Base-by-base conservation (phyloP, 1,140 invertebrate genomes). In the Drosophila insularis region DNA sequence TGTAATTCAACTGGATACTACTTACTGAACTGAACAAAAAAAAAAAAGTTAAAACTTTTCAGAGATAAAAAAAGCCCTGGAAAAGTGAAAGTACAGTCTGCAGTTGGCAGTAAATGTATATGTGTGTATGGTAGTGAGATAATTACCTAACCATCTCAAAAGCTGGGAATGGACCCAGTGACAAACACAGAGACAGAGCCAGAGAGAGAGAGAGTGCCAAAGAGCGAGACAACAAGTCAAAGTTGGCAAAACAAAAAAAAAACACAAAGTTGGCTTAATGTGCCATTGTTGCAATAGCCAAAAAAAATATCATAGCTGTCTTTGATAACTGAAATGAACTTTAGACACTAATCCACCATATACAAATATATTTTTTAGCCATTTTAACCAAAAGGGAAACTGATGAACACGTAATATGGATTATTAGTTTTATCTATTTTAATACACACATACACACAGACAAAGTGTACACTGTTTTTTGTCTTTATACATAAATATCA, bases 31-130 rank as follows among this genome's bases (percentile, higher is more conserved):
- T 11, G 21, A 50, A 8, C 19, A 50, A 65, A 21, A 32, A 56
- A 53, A 65, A 56, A 43, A n/a, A 62, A 60, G 32, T 10, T 5
- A 10, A 0, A 39, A 40, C 6, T 59, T 54, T 14, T 55, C 62
- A 37, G 71, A 72, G 71, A 71, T 32, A 46, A 63, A 27, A 58
- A 40, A 46, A 40, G 59, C 67, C 62, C 62, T 72, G 56, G 35
- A 81, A 87, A 86, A 87, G 81, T 87, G 81, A 86, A 86, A 86
- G 81, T 79, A 87, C 61, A 50, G 46, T 70, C 39, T 43, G 31
- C 46, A 50, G 53, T 31, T 55, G 27, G 27, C 27, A 27, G 4
- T 27, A 27, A 27, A 27, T 27, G 27, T 6, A 37, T 14, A 10
- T 17, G 43, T 46, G 14, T 7, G 40, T 19, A 58, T 40, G 31